phyloP scores from a whole-genome alignment of 1,140 invertebrate species.

The Neuroterus valhalla region DNA sequence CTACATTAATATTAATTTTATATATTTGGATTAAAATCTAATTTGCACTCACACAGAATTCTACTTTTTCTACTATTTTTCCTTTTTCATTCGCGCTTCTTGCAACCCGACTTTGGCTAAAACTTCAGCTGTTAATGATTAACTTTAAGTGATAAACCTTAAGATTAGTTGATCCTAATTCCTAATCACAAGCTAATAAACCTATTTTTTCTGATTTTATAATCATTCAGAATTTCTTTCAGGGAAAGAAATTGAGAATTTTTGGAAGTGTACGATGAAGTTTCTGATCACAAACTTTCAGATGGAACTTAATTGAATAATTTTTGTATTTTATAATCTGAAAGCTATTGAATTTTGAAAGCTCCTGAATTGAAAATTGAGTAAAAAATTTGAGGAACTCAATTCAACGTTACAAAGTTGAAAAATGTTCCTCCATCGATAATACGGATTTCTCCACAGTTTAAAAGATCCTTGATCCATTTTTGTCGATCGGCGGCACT shows the following conservation, averaged over 20 bases:
- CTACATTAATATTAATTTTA: background rate
- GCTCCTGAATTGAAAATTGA: no score
- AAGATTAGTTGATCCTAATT: background rate
- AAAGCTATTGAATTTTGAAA: no score
- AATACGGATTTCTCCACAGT: background rate
- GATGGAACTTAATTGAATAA: no score
- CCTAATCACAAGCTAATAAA: background rate
- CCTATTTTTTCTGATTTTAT: background rate
- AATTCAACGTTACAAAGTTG: no score
- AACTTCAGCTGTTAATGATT: conserved; percentile 22
- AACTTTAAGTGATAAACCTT: background rate
- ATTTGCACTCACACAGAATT: background rate
- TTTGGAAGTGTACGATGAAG: conserved; percentile 7
- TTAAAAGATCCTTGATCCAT: background rate
- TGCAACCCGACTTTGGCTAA: conserved; percentile 12
- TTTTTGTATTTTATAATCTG: no score
- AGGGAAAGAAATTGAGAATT: background rate
- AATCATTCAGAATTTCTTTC: background rate
- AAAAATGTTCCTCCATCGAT: no score
- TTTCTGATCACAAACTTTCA: conserved; percentile 1
- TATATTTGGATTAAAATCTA: background rate
- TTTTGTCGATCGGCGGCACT: background rate
- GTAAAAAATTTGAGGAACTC: no score
- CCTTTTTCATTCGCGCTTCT: background rate
- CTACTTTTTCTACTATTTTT: background rate